Percentiles rank a stretch among this genome's conserved stretches.
These are phyloP conservation scores for Stenurella melanura DNA, from an alignment of 2,888 invertebrate species.

Conservation along the genomic window DNA sequence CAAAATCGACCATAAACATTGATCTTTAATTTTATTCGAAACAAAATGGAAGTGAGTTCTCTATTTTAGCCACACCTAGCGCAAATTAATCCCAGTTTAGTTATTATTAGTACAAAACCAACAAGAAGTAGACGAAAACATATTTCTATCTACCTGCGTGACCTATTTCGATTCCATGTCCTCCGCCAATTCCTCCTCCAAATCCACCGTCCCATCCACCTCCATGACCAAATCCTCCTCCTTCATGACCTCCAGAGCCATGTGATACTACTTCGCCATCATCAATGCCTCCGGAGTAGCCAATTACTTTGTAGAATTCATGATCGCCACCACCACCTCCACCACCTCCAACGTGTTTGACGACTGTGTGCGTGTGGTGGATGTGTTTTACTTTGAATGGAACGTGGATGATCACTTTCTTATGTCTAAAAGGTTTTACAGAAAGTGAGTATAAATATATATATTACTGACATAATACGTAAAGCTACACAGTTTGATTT, in stretches of 20 bases:
- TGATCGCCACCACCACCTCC: constrained; percentile 76
- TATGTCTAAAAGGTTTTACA: constrained; percentile 72
- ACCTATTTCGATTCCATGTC: constrained; percentile 52
- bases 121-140: constrained; percentile 33
- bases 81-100: constrained; percentile 31
- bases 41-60: constrained; percentile 9
- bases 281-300: constrained; percentile 81
- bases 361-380: constrained; percentile 86
- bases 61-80: constrained; percentile 5
- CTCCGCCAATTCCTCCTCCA: constrained; percentile 60
- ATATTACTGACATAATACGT: too few relatives aligned
- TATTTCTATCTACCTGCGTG: constrained; percentile 53
- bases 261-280: constrained; percentile 72
- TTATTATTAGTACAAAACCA: constrained; percentile 23
- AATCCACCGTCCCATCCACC: constrained; percentile 64
- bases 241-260: constrained; percentile 61
- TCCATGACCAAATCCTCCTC: constrained; percentile 58
- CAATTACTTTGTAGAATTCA: constrained; percentile 81
- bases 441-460: background rate
- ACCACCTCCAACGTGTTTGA: constrained; percentile 80
- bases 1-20: background rate
- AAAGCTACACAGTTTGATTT: too few relatives aligned
- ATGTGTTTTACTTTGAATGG: constrained; percentile 85
- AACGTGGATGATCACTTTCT: constrained; percentile 86
- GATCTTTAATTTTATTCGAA: constrained; percentile 8